Base-by-base conservation (phyloP, 2,797 vertebrate species). In the Myotis daubentonii region DNA sequence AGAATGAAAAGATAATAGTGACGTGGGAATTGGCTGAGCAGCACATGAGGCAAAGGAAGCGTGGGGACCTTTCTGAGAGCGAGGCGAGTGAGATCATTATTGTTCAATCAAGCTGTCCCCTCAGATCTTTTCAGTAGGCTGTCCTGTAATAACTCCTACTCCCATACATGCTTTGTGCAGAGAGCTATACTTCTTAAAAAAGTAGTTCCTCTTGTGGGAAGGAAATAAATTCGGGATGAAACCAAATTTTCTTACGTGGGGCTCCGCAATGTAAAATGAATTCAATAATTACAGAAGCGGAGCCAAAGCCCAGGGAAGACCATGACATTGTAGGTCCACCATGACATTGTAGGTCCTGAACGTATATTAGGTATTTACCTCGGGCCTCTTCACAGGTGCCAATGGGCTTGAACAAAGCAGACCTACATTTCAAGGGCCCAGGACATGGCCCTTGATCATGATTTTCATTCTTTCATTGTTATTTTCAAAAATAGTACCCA, bases 21-120 rank as follows among this genome's bases (percentile, higher is more conserved):
- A 30, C 6, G 6, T 9, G 13, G 19, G 3, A 51, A 7, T 4
- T 57, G 20, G 0, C 0, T 15, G 8, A 53, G 19, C 2, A 33
- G 25, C 19, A 36, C 2, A 23, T 1, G 4, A 30, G 60, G 60
- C 28, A 30, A 7, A 41, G 0, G 5, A 22, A 15, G 10, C 19
- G 5, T 22, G 3, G 60, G 17, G 47, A 49, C 5, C 1, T 30
- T 75, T 28, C 8, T 11, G 23, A 33, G 6, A 68, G 6, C 6
- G 16, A 93, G 2, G 10, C 22, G 12, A 41, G 23, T 12, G 23
- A 53, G 44, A 28, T 7, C 53, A 9, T 44, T 36, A 30, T 20
- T 17, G 13, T 66, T 41, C 36, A n/a, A 66, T 16, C 23, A 66
- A 86, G 6, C 28, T 55, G 5, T 17, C 9, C 3, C 17, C 1